Evolutionary conservation across 2,888 invertebrate genomes (phyloP), one percentile per base, ranked within the genome.

Genomic region (Hyppa rectilinea): DNA sequence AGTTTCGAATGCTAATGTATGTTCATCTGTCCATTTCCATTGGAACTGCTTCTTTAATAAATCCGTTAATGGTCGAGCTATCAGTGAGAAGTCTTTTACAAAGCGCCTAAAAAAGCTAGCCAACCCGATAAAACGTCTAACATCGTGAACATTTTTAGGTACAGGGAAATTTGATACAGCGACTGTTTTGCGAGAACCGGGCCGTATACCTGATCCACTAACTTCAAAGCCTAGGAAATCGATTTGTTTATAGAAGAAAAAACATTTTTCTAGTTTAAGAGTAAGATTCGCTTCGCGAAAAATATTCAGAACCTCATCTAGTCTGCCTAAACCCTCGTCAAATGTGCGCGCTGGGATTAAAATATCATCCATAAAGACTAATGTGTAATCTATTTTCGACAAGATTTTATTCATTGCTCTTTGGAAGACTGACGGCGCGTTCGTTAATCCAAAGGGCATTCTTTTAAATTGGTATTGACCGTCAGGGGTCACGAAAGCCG

Each of bases 81-180:
- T 83, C 0, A 63, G 1, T 0, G 88, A 75, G 55, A 84, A 89
- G 4, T 73, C 65, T 36, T 81, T 75, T 0, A 89, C 75, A 62
- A 89, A 89, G 4, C 85, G 38, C 20, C 87, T 66, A 49, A 89
- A 89, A 45, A 81, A 89, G 34, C 83, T 80, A 0, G 88, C 73
- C 1, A 90, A 71, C 0, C 88, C 87, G 1, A 89, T 40, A 50
- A 88, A 89, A 20, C 76, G 83, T 31, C 87, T 61, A 3, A 89
- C 65, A 5, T 87, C 81, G 43, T 87, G 85, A 0, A 73, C 59
- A 50, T 86, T 83, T n/a, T 0, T 47, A 0, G 87, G 88, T 0
- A 23, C 45, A 1, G 83, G 81, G 52, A 87, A 84, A 20, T 68
- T 69, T 62, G 77, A 43, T 58, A 83, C 38, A 4, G 77, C 77